Conservation (phyloP, 2,113 vertebrate species). For the Ailuropoda melanoleuca region DNA sequence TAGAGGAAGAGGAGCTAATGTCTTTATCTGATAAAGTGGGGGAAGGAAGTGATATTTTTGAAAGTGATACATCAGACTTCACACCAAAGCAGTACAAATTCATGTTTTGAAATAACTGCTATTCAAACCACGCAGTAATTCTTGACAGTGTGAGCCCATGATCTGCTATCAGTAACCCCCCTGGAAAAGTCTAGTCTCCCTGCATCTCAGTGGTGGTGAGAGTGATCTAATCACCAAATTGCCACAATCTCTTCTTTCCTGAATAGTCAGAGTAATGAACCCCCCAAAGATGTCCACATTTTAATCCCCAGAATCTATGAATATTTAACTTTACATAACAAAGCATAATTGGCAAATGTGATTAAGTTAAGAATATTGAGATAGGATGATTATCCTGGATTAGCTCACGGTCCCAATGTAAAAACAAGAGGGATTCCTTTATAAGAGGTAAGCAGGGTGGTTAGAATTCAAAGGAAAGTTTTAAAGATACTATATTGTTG, state of each 20-base stretch:
- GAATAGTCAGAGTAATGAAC: background rate
- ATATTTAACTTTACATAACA: background rate
- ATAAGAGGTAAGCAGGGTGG: background rate
- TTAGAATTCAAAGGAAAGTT: background rate
- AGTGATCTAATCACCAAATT: background rate
- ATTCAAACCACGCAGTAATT: background rate
- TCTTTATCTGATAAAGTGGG: background rate
- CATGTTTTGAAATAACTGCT: background rate
- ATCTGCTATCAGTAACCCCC: background rate
- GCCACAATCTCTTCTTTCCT: background rate
- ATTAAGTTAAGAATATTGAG: background rate
- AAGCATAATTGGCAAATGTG: slow-evolving; percentile 12
- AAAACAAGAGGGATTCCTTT: background rate
- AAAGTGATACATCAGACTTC: background rate
- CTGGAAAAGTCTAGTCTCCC: background rate
- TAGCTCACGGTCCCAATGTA: background rate
- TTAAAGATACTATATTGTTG: background rate
- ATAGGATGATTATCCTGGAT: background rate
- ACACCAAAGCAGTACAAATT: background rate
- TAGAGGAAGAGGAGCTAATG: background rate
- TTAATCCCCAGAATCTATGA: background rate
- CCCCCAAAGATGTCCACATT: background rate
- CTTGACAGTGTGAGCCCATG: background rate
- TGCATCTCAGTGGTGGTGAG: background rate
- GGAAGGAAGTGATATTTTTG: background rate